Conservation (phyloP, 2,888 invertebrate species). For the Chaitophorus viminalis region DNA sequence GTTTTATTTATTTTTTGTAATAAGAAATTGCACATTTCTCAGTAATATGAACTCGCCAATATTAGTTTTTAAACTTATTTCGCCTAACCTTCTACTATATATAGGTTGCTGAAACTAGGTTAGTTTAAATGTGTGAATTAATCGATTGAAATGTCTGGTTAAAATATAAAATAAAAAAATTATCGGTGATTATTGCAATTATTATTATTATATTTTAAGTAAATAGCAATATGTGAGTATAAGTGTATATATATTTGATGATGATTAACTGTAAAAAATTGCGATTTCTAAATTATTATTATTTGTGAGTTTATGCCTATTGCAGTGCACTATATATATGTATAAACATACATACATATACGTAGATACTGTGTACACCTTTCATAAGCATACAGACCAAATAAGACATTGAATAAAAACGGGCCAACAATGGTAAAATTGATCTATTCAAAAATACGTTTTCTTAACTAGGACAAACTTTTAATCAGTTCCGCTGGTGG, state of each 20-base stretch:
- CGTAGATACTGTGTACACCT: not conserved
- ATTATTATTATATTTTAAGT: not conserved
- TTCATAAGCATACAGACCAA: not conserved
- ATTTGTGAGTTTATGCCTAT: too few species aligned
- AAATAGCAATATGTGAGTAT: not conserved
- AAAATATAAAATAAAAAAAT: not conserved
- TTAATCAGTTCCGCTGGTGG: not conserved
- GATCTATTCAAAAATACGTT: not conserved
- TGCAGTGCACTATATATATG: not conserved
- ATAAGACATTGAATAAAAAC: not conserved
- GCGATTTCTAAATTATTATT: not conserved
- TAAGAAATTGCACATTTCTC: not conserved
- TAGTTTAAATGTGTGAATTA: not conserved
- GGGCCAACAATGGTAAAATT: not conserved
- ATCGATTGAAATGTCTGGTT: not conserved
- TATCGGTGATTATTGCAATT: not conserved
- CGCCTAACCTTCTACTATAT: not conserved
- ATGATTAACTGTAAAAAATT: not conserved
- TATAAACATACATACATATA: too few species aligned
- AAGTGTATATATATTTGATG: not conserved
- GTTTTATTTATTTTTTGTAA: not conserved
- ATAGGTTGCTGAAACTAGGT: not conserved
- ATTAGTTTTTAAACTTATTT: not conserved
- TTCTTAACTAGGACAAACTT: not conserved
- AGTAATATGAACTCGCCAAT: not conserved